phyloP scores from a whole-genome alignment of 2,113 vertebrate species.

The Nettapus auritus region DNA sequence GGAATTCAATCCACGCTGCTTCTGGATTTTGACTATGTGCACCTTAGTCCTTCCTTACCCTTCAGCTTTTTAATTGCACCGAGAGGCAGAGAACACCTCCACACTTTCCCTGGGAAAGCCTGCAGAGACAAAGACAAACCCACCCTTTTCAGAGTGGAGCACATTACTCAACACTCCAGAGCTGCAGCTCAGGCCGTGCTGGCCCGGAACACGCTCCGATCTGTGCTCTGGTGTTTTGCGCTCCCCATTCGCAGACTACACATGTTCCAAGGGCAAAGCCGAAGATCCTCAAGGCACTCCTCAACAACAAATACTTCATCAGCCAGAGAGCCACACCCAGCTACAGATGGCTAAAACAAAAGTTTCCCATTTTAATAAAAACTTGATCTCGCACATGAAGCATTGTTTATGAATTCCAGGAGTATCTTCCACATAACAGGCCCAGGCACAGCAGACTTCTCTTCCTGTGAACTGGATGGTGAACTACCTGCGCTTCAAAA shows the following conservation, averaged over 20 bases:
- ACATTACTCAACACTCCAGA: accelerated
- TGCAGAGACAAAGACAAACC: neutral
- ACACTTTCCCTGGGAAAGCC: neutral
- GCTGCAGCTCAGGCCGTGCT: accelerated
- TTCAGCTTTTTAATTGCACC: neutral
- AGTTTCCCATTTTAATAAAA: conserved; percentile 34
- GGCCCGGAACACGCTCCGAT: neutral
- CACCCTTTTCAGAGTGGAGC: neutral
- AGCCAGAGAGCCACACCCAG: neutral
- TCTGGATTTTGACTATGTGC: neutral
- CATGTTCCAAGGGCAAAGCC: neutral
- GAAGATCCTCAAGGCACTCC: neutral
- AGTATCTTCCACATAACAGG: neutral
- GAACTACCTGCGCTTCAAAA: neutral
- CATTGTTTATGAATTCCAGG: conserved; percentile 49
- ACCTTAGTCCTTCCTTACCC: neutral
- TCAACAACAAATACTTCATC: conserved; percentile 23
- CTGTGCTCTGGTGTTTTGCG: neutral
- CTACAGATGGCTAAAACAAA: conserved; percentile 41
- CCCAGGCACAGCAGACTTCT: conserved; percentile 20
- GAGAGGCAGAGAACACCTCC: neutral
- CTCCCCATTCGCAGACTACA: neutral
- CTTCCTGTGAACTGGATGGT: neutral
- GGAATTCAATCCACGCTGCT: neutral
- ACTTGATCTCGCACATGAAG: conserved; percentile 34